Evolutionary conservation across 2,113 vertebrate genomes (phyloP), one percentile per base, ranked within the genome.

Genomic region (Rissa tridactyla): DNA sequence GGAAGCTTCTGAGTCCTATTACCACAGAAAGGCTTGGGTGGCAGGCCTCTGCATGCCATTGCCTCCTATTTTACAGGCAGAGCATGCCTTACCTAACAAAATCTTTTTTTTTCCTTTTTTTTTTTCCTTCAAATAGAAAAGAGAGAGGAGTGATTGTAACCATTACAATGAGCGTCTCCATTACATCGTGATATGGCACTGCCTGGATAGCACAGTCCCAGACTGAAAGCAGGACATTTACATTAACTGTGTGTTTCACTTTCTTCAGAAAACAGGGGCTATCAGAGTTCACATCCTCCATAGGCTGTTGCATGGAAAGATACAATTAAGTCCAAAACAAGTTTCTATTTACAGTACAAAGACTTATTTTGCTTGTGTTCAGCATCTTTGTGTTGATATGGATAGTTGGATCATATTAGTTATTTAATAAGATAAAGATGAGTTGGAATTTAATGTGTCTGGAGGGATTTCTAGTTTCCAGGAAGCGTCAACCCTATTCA

Each of bases 381-480:
- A 82, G 76, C 34, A 51, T 12, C 92, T 96, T 69, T 57, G 5
- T 79, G 34, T 78, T 87, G 66, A 77, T 52, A 65, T 13, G 49
- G 60, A 70, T 55, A 36, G 32, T 44, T 94, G 93, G 73, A 87
- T 92, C 49, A 15, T 65, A 64, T 65, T 79, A 85, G 57, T 72
- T 84, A 85, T 51, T 90, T 92, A 97, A 73, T 94, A 79, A 76
- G 36, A 90, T 65, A 89, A 96, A 91, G 57, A 76, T 79, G 72
- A 68, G 15, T n/a, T 76, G 62, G 84, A 94, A 57, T 87, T 89
- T 40, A 76, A 65, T 3, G 1, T 34, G 70, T 84, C 90, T 85
- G 66, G 34, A 69, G 93, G 93, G 91, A 95, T 85, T 97, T 96
- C 57, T 95, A 49, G 71, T 81, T 96, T 96, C 90, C 90, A 87